A percentile compares a stretch with the other conserved stretches of the same genome.
phyloP scores from a whole-genome alignment of 30 jellyfish, hydroid and myxozoan species.

The Turritopsis dohrnii region DNA sequence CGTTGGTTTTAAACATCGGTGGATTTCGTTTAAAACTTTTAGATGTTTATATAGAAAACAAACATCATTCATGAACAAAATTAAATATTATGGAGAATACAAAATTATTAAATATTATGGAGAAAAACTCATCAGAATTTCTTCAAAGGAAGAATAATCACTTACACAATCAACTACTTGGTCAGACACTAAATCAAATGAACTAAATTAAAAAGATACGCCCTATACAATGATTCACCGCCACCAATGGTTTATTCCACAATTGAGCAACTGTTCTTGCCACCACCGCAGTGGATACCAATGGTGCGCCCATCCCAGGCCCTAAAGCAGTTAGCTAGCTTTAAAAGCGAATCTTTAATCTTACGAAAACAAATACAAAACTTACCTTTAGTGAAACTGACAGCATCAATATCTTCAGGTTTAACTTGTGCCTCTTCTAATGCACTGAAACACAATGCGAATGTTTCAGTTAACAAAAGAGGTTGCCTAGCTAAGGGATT shows the following conservation, averaged over 20 bases:
- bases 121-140: too few species aligned
- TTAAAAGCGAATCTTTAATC: background rate
- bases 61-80: too few species aligned
- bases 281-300: constrained; percentile 94
- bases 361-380: background rate
- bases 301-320: constrained; percentile 99
- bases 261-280: constrained; percentile 95
- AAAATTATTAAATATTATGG: too few species aligned
- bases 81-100: too few species aligned
- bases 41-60: too few species aligned
- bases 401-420: constrained; percentile 73
- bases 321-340: constrained; percentile 42
- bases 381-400: constrained; percentile 90
- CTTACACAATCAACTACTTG: background rate
- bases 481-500: too few species aligned
- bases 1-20: too few species aligned
- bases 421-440: constrained; percentile 63
- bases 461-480: background rate
- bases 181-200: background rate
- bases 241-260: constrained; percentile 93
- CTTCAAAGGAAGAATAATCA: too few species aligned
- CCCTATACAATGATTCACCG: constrained; percentile 97
- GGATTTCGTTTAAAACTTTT: too few species aligned
- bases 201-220: constrained; percentile 94
- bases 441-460: constrained; percentile 32